These are phyloP conservation scores for Fragum whitleyi DNA, from an alignment of 2,888 invertebrate species.

Conservation along the genomic window DNA sequence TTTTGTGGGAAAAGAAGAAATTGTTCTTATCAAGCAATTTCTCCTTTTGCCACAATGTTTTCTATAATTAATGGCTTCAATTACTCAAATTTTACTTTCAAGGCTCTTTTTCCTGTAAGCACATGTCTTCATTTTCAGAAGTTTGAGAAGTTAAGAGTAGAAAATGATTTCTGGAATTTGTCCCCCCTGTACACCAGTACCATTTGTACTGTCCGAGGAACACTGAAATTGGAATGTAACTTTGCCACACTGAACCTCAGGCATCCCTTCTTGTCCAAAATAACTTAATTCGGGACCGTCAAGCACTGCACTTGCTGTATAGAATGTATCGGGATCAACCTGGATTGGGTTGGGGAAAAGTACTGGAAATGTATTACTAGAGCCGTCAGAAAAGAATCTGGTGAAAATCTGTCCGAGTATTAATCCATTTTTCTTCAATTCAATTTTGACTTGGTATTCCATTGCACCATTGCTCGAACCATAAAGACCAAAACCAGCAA, in stretches of 20 bases:
- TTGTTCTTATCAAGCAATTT: neutral
- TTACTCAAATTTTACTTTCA: no score
- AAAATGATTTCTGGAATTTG: constrained; percentile 99
- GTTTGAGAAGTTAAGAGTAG: constrained; percentile 88
- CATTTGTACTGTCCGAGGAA: constrained; percentile 98
- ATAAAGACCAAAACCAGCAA: constrained; percentile 97
- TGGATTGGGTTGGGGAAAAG: constrained; percentile 92
- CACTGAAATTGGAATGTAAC: constrained; percentile 99
- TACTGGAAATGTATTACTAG: constrained; percentile 97
- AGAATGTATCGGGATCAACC: constrained; percentile 96
- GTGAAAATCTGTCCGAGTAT: constrained; percentile 96
- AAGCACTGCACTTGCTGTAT: constrained; percentile 97
- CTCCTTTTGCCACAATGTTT: neutral
- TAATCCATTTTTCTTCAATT: constrained; percentile 94
- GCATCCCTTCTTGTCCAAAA: constrained; percentile 98
- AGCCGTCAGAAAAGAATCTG: constrained; percentile 98
- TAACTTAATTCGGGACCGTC: constrained; percentile 98
- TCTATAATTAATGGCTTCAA: neutral
- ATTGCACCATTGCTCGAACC: constrained; percentile 98
- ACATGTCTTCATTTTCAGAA: no score
- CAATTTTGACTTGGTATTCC: constrained; percentile 97
- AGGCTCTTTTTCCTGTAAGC: no score
- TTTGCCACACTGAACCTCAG: constrained; percentile 94
- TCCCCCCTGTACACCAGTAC: constrained; percentile 98
- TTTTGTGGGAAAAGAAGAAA: neutral